phyloP scores from a whole-genome alignment of 2,888 invertebrate species.

The Ophraella communa region DNA sequence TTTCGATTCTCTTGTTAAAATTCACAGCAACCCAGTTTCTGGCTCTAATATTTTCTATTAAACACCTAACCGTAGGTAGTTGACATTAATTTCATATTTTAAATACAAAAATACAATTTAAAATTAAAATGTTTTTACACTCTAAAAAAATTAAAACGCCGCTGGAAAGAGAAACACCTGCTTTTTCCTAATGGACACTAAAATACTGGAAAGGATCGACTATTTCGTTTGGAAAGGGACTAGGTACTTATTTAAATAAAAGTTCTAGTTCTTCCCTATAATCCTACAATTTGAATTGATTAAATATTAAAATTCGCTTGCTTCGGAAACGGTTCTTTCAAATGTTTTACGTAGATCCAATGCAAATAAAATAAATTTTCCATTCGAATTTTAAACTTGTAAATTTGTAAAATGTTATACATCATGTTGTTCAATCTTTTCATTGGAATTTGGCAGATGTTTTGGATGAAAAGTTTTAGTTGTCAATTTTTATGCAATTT shows the following conservation, averaged over 20 bases:
- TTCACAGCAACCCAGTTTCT: background rate
- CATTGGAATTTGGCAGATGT: too few species aligned
- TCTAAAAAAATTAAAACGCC: background rate
- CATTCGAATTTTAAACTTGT: too few species aligned
- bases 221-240: conserved; percentile 1
- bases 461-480: too few species aligned
- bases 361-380: too few species aligned
- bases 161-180: conserved; percentile 11
- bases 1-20: background rate
- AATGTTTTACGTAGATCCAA: too few species aligned
- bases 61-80: background rate
- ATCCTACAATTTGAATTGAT: background rate
- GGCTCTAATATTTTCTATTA: background rate
- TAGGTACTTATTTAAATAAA: background rate
- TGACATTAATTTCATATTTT: background rate
- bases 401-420: too few species aligned
- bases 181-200: background rate
- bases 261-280: background rate
- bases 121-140: background rate
- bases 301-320: background rate
- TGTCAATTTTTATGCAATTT: too few species aligned
- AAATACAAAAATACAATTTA: background rate
- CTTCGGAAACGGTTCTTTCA: background rate
- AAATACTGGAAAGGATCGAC: background rate
- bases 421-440: too few species aligned